Percentiles rank a stretch among this genome's conserved stretches.
phyloP scores from a whole-genome alignment of 2,113 vertebrate genomes.

The Shinisaurus crocodilurus region DNA sequence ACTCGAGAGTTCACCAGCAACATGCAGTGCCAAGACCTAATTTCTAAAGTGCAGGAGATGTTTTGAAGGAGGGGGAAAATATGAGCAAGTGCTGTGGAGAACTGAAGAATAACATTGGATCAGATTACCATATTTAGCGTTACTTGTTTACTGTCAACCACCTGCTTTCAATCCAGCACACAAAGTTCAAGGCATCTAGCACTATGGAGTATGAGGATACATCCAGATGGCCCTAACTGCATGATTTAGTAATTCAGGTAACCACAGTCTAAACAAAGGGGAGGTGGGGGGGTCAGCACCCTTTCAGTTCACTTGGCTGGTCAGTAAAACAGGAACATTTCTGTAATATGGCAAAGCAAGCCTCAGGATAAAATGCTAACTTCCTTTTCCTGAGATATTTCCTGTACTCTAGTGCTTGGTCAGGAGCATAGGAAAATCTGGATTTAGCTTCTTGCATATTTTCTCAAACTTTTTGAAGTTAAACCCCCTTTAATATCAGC shows the following conservation, averaged over 20 bases:
- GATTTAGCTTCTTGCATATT: neutral
- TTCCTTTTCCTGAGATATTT: neutral
- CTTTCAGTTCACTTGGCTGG: neutral
- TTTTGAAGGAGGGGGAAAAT: neutral
- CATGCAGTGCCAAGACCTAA: conserved; percentile 10
- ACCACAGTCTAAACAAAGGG: neutral
- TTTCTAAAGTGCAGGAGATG: conserved; percentile 22
- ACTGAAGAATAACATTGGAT: conserved; percentile 9
- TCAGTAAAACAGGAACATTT: neutral
- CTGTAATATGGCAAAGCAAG: neutral
- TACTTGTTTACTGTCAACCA: neutral
- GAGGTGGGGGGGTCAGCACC: no score
- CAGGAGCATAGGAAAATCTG: neutral
- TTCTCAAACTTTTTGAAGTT: neutral
- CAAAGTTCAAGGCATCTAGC: neutral
- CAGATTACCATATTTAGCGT: neutral
- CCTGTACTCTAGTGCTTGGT: neutral
- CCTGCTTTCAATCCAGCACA: neutral
- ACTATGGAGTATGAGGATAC: neutral
- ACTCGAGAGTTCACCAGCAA: conserved; percentile 14
- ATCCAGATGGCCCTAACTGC: neutral
- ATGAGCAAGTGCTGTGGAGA: neutral
- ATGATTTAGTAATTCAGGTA: neutral
- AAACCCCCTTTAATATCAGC: neutral
- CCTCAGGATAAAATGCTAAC: neutral